Evolutionary conservation across 2,113 vertebrate genomes (phyloP).

Genomic region (Serinus canaria): DNA sequence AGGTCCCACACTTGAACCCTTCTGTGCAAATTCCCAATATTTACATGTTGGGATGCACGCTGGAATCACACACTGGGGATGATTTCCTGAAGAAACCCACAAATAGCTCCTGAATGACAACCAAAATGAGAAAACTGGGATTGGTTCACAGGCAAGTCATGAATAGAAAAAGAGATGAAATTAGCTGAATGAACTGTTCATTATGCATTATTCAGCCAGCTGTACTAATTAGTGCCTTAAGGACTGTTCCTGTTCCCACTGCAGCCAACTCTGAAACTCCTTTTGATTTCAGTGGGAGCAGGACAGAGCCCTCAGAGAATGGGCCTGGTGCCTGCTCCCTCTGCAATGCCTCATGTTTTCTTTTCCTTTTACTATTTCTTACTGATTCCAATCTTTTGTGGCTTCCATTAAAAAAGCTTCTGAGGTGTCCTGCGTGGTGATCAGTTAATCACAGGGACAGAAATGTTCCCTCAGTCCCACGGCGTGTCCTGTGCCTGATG

Average conservation of each 20-base stretch:
- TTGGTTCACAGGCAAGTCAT: conserved; percentile 21
- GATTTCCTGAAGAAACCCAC: conserved; percentile 48
- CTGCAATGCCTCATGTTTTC: background rate
- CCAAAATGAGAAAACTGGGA: conserved; percentile 33
- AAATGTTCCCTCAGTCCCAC: background rate
- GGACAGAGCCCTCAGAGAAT: conserved; percentile 11
- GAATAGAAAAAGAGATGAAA: conserved; percentile 49
- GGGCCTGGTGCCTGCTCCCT: conserved; percentile 19
- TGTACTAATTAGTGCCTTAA: conserved; percentile 65
- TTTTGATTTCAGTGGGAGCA: conserved; percentile 50
- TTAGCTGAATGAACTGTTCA: conserved; percentile 64
- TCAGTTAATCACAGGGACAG: background rate
- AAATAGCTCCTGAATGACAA: conserved; percentile 37
- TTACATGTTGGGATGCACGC: background rate
- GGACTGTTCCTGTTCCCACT: conserved; percentile 51
- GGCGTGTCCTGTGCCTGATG: background rate
- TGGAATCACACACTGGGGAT: background rate
- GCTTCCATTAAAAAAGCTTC: background rate
- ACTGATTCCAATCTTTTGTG: background rate
- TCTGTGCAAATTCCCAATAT: background rate
- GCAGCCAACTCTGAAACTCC: conserved; percentile 47
- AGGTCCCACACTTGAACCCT: background rate
- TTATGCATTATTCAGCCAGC: conserved; percentile 64
- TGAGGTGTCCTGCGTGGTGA: background rate
- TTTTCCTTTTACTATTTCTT: background rate